Base-by-base conservation (phyloP, 2,797 vertebrate genomes). In the Rhadinocentrus ornatus region DNA sequence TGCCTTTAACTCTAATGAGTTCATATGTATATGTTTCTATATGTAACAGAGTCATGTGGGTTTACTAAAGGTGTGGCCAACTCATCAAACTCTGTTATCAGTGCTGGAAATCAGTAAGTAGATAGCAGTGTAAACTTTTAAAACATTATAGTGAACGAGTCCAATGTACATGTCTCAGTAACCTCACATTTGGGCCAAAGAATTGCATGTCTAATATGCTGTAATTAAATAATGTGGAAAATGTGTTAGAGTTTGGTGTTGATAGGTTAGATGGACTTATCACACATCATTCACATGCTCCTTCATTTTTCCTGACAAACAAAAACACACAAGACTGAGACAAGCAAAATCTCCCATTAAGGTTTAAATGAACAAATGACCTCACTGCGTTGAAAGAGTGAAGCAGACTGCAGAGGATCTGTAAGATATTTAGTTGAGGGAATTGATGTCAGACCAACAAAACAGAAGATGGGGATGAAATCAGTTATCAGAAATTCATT, bases 281-380 rank as follows among this genome's bases (percentile, higher is more conserved):
- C 62, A 66, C 20, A 62, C 24, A 26, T 83, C 57, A 69, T 7
- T 87, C 57, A 63, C 10, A 24, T 32, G 12, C 13, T 63, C 39
- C 73, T 80, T 76, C 69, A 75, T 78, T 71, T 37, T 59, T 31
- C 76, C 22, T 76, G 77, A 83, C 64, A 70, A 75, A 77, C 61
- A 7, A 69, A 78, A 86, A 85, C 58, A 81, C 27, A 68, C 60
- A 52, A 55, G 26, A 57, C 41, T n/a, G 58, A 56, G 16, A 68
- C 18, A 26, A 15, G 39, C 35, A 62, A 83, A 70, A 72, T 58
- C 75, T 83, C 66, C 78, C 71, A 84, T 83, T 56, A 59, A 53
- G 64, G 54, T 82, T 81, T 52, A 81, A 75, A 66, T 72, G 44
- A 85, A 77, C 58, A 80, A 72, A 85, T 86, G 73, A 87, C 62